Conservation (phyloP, 2,888 invertebrate species). For the Syrphus vitripennis region DNA sequence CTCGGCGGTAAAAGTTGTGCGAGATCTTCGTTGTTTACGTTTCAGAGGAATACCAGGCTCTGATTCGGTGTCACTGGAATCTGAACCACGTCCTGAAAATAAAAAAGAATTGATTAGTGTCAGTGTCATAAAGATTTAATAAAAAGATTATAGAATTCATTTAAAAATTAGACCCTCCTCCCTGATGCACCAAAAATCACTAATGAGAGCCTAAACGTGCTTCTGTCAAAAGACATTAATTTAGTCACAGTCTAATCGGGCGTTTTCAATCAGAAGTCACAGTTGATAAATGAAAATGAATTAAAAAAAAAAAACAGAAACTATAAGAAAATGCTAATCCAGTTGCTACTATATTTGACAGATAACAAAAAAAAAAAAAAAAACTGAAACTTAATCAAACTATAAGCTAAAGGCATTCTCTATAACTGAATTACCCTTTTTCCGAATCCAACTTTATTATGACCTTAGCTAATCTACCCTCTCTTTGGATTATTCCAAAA, state of each 20-base stretch:
- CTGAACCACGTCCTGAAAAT: constrained; percentile 78
- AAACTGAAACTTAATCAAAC: constrained; percentile 5
- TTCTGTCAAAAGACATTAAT: background rate
- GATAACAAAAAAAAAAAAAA: constrained; percentile 1
- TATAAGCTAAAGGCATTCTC: background rate
- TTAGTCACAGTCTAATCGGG: background rate
- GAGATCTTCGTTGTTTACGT: constrained; percentile 93
- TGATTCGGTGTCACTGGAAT: constrained; percentile 89
- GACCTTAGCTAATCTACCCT: constrained; percentile 6
- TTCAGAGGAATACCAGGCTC: constrained; percentile 95
- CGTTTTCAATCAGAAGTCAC: background rate
- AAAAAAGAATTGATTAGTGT: background rate
- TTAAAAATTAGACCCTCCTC: background rate
- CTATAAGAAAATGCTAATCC: background rate
- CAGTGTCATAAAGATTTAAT: background rate
- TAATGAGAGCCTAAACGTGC: background rate
- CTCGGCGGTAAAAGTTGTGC: constrained; percentile 97
- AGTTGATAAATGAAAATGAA: background rate
- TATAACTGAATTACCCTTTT: background rate
- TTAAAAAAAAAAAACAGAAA: no score
- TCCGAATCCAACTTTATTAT: background rate
- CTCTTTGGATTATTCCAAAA: background rate
- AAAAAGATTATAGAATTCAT: background rate
- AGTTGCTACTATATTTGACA: background rate
- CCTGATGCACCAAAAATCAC: background rate